phyloP scores from a whole-genome alignment of 2,113 vertebrate genomes.

The Ophthalmolycus amberensis region DNA sequence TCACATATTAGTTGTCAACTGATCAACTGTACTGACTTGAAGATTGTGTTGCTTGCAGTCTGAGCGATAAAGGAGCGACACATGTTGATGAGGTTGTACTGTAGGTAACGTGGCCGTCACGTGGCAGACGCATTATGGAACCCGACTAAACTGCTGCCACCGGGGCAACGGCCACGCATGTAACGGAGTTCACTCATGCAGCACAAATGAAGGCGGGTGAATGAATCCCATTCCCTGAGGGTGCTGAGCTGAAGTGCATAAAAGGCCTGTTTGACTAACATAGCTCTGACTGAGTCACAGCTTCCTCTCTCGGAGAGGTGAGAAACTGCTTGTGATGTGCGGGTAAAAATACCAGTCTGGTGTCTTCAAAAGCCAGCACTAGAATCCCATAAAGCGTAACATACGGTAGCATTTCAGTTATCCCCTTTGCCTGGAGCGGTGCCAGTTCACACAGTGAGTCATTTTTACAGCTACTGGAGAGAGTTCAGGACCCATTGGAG shows the following conservation, averaged over 20 bases:
- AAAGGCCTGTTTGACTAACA: constrained; percentile 35
- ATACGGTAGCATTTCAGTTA: constrained; percentile 53
- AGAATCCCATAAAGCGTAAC: constrained; percentile 43
- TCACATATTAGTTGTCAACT: neutral
- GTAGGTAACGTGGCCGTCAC: constrained; percentile 1
- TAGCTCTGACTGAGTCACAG: constrained; percentile 57
- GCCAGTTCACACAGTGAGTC: constrained; percentile 39
- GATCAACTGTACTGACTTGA: neutral
- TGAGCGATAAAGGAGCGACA: constrained; percentile 6
- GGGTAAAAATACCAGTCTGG: constrained; percentile 56
- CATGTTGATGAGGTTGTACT: neutral
- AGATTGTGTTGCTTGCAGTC: neutral
- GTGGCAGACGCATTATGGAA: constrained; percentile 5
- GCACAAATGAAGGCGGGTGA: constrained; percentile 34
- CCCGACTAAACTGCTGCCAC: neutral
- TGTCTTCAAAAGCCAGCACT: constrained; percentile 35
- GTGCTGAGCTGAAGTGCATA: constrained; percentile 24
- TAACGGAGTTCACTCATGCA: constrained; percentile 33
- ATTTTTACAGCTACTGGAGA: constrained; percentile 5
- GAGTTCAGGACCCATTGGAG: constrained; percentile 16
- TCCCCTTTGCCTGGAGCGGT: constrained; percentile 40
- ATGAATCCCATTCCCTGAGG: constrained; percentile 56
- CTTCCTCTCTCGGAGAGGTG: constrained; percentile 43
- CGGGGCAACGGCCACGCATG: constrained; percentile 5
- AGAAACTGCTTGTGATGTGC: constrained; percentile 55